A percentile compares a stretch with the other conserved stretches of the same genome.
These are phyloP conservation scores for Alca torda DNA, from an alignment of 2,797 vertebrate genomes.

Conservation along the genomic window DNA sequence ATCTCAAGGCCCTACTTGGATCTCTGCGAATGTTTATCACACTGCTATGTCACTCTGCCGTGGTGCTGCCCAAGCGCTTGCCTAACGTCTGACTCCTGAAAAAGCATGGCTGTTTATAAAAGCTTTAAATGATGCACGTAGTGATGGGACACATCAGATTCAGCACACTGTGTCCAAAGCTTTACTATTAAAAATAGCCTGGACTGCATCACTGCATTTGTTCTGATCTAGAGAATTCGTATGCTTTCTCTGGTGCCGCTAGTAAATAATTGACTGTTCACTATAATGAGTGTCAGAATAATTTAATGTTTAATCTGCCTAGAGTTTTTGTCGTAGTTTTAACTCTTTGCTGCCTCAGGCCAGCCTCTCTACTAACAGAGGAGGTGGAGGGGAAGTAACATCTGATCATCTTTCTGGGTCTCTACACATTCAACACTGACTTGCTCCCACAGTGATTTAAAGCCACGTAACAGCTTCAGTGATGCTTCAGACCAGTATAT, in stretches of 20 bases:
- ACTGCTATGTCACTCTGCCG: conserved; percentile 59
- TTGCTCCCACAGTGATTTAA: not conserved
- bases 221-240: conserved; percentile 19
- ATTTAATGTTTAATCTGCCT: conserved; percentile 32
- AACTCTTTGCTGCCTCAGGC: not conserved
- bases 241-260: not conserved
- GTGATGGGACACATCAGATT: not conserved
- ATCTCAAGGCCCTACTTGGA: conserved; percentile 53
- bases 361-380: not conserved
- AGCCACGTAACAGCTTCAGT: not conserved
- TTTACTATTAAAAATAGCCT: conserved; percentile 34
- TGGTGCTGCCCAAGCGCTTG: conserved; percentile 23
- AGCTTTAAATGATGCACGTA: conserved; percentile 10
- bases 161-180: conserved; percentile 33
- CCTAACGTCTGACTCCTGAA: conserved; percentile 47
- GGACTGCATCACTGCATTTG: conserved; percentile 14
- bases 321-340: not conserved
- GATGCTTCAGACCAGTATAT: not conserved
- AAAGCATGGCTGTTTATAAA: conserved; percentile 57
- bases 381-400: not conserved
- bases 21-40: conserved; percentile 61
- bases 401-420: not conserved
- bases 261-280: conserved; percentile 50
- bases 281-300: conserved; percentile 20
- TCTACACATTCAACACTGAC: not conserved